Evolutionary conservation across 2,888 invertebrate genomes (phyloP).

Genomic region (Cephus nigrinus): DNA sequence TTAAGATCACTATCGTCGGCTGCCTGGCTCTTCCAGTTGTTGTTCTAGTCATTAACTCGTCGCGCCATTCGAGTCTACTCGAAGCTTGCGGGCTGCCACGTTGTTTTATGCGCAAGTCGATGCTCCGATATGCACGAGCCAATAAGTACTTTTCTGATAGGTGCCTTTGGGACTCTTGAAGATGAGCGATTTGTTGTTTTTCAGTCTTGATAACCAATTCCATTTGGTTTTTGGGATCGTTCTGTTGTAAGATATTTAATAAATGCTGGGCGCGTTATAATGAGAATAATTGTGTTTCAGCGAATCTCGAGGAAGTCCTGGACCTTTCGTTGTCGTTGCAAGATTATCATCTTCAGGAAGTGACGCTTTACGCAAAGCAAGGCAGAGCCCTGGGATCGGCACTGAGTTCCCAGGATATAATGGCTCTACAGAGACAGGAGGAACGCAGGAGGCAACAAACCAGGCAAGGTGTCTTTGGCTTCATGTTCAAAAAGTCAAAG

Average conservation of each 20-base stretch:
- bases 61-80: conserved; percentile 20
- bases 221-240: too few species aligned
- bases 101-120: neutral
- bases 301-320: conserved; percentile 72
- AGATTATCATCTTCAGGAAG: conserved; percentile 75
- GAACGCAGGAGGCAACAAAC: conserved; percentile 69
- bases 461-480: conserved; percentile 68
- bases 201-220: too few species aligned
- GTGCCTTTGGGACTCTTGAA: too few species aligned
- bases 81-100: neutral
- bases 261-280: too few species aligned
- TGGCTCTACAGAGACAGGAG: conserved; percentile 71
- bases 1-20: conserved; percentile 45
- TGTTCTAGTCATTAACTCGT: conserved; percentile 42
- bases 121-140: neutral
- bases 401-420: conserved; percentile 69
- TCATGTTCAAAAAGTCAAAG: conserved; percentile 67
- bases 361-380: conserved; percentile 70
- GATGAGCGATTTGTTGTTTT: too few species aligned
- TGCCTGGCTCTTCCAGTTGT: conserved; percentile 45
- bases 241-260: too few species aligned
- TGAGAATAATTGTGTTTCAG: conserved; percentile 35
- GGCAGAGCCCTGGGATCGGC: conserved; percentile 63
- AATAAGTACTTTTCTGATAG: too few species aligned
- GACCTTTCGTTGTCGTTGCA: conserved; percentile 71